Evolutionary conservation across 2,113 vertebrate species (phyloP).

Genomic region (Oenanthe melanoleuca): DNA sequence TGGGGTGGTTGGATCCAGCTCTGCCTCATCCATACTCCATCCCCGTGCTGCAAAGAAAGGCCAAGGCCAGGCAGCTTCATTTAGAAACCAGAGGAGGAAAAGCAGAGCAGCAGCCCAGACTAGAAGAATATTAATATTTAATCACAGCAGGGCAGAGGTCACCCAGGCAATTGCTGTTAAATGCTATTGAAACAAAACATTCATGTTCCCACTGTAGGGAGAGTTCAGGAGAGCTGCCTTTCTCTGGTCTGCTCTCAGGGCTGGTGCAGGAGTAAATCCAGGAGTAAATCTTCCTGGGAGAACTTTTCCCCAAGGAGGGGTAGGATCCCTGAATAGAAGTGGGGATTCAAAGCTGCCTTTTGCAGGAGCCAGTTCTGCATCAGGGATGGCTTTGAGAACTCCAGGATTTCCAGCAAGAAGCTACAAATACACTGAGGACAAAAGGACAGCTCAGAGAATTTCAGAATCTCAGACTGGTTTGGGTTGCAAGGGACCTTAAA

Average conservation of each 20-base stretch:
- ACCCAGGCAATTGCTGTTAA: slow-evolving; percentile 51
- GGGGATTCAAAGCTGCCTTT: neutral
- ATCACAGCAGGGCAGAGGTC: slow-evolving; percentile 38
- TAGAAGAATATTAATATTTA: slow-evolving; percentile 64
- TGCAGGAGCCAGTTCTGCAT: neutral
- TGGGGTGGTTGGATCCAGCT: neutral
- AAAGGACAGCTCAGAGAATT: neutral
- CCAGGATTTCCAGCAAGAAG: neutral
- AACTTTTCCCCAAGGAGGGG: neutral
- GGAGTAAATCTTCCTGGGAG: neutral
- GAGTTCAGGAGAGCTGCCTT: neutral
- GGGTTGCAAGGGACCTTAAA: neutral
- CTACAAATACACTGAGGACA: neutral
- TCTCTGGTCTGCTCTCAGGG: neutral
- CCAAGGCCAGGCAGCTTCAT: neutral
- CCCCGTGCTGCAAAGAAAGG: neutral
- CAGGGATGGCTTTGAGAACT: neutral
- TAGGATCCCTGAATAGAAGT: neutral
- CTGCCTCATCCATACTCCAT: neutral
- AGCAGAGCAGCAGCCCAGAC: neutral
- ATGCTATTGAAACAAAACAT: slow-evolving; percentile 65
- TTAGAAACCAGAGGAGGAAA: neutral
- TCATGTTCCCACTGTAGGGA: neutral
- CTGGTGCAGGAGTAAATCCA: neutral
- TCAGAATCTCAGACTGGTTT: neutral